These are phyloP conservation scores for Euthynnus affinis DNA, from an alignment of 2,797 vertebrate species.

Conservation along the genomic window DNA sequence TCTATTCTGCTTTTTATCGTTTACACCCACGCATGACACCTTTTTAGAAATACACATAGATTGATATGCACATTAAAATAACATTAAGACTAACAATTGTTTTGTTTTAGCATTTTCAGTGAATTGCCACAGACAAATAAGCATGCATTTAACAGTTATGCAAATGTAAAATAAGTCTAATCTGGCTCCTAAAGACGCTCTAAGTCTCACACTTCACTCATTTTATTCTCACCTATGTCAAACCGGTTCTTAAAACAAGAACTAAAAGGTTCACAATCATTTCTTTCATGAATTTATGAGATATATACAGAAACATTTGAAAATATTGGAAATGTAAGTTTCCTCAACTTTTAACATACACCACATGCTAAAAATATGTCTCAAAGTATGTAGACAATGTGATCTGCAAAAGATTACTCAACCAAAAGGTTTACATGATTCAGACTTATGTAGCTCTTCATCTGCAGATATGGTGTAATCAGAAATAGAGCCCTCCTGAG, in stretches of 20 bases:
- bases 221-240: too few relatives aligned
- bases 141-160: too few relatives aligned
- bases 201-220: too few relatives aligned
- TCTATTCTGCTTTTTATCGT: neutral
- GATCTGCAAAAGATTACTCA: neutral
- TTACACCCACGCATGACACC: neutral
- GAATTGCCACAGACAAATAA: neutral
- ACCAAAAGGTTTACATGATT: neutral
- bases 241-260: too few relatives aligned
- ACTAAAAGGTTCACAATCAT: neutral
- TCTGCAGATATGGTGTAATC: constrained; percentile 15
- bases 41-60: neutral
- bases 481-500: constrained; percentile 13
- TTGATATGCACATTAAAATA: neutral
- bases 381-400: neutral
- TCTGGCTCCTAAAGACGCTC: too few relatives aligned
- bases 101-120: neutral
- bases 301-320: neutral
- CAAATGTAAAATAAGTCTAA: too few relatives aligned
- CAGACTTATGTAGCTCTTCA: neutral
- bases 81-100: neutral
- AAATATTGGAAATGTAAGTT: neutral
- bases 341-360: neutral
- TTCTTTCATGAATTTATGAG: neutral
- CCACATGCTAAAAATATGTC: neutral